These are phyloP conservation scores for Scolopax bukidnonensis DNA, from an alignment of 2,797 vertebrate species.

Conservation along the genomic window DNA sequence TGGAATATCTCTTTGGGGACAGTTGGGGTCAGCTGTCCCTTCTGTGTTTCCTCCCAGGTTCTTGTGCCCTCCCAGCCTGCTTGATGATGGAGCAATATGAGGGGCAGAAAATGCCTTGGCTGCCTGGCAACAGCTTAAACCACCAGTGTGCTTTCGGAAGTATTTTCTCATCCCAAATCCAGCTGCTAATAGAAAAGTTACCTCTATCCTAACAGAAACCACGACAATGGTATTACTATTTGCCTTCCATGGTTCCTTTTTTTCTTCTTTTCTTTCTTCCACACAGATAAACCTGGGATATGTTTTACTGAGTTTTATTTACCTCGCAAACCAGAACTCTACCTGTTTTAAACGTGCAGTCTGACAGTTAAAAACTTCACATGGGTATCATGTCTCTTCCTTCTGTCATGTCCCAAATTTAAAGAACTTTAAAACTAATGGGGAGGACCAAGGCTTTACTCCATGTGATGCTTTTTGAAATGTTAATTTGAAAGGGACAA, in stretches of 20 bases:
- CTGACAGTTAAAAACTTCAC: background rate
- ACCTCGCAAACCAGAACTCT: background rate
- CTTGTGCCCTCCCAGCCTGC: background rate
- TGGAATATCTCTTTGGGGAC: background rate
- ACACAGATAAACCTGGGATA: background rate
- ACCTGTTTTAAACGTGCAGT: background rate
- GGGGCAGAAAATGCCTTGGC: background rate
- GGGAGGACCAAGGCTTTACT: background rate
- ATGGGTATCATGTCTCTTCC: background rate
- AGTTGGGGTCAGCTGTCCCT: background rate
- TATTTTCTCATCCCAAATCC: background rate
- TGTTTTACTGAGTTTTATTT: background rate
- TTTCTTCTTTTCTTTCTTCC: background rate
- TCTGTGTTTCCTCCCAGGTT: background rate
- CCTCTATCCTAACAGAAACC: background rate
- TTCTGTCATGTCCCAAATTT: background rate
- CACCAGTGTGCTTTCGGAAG: background rate
- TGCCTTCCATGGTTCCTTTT: background rate
- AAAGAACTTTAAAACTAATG: background rate
- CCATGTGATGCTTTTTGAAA: background rate
- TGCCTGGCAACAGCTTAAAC: background rate
- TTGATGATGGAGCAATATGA: background rate
- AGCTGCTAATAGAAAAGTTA: background rate
- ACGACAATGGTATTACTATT: background rate
- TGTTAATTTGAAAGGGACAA: constrained; percentile 5